Evolutionary conservation across 2,113 vertebrate genomes (phyloP), one percentile per base, ranked within the genome.

Genomic region (Gavialis gangeticus): DNA sequence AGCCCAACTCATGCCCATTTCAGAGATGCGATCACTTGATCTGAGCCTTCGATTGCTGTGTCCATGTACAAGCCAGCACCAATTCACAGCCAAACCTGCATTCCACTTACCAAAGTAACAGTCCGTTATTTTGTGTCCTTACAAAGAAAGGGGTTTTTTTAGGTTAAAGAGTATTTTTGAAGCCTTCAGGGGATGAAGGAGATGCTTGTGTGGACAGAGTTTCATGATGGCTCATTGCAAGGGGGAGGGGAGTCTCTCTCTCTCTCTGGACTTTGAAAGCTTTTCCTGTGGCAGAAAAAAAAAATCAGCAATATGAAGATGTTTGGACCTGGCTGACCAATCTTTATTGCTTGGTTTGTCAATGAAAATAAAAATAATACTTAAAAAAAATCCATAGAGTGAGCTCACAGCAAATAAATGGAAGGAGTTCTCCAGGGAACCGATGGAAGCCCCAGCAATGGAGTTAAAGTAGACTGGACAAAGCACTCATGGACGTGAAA

Each of bases 351-450:
- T 95, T 92, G 86, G 75, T 75, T 97, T 94, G 86, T 94, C 95
- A 85, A 95, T 97, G 96, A 92, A 97, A 98, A 97, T 85, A 96
- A 96, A 97, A 95, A 94, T 92, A 95, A 94, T 97, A 84, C 86
- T 95, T 96, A 93, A 81, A 91, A 91, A 91, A 97, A 97, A 95
- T 97, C 95, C 85, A 97, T 96, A 92, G 78, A 78, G 73, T 56
- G 37, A 96, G 91, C 82, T 95, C 37, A 11, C 73, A 95, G 90
- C 78, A 94, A 69, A 96, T 94, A 97, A 97, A 96, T 95, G 95
- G 95, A 93, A 96, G 79, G 66, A 67, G 85, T 71, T 85, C 96
- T 94, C 95, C 30, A 34, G 97, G 94, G 95, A 91, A 77, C 0
- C 0, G 10, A 83, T 56, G 66, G 95, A 92, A 97, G 88, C 57